Percentiles rank a stretch among this genome's conserved stretches.
These are phyloP conservation scores for Saccopteryx leptura DNA, from an alignment of 2,113 vertebrate species.

Conservation along the genomic window DNA sequence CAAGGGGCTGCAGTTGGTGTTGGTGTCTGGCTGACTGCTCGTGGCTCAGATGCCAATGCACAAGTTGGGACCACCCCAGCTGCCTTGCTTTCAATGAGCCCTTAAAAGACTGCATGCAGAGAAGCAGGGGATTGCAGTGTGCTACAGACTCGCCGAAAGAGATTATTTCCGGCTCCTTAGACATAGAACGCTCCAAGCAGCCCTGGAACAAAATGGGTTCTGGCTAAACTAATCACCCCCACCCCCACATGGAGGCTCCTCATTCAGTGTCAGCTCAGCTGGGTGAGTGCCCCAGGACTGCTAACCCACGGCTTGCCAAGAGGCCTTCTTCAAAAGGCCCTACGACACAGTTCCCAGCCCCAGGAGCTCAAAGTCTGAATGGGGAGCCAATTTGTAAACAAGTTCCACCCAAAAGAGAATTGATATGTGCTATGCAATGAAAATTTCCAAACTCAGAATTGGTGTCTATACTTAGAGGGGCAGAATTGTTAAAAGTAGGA, in stretches of 20 bases:
- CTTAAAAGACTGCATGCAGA: background rate
- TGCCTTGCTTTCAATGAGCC: background rate
- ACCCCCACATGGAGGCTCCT: background rate
- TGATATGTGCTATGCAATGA: background rate
- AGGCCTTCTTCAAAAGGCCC: background rate
- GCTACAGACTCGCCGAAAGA: slow-evolving; percentile 1
- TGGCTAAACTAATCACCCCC: background rate
- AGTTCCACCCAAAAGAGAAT: background rate
- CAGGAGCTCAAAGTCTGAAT: background rate
- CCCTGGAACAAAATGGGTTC: slow-evolving; percentile 34
- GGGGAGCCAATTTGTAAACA: background rate
- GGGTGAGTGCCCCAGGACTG: background rate
- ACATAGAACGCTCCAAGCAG: slow-evolving; percentile 28
- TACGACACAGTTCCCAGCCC: background rate
- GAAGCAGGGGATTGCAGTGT: background rate
- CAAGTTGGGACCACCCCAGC: background rate
- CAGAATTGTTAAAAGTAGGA: background rate
- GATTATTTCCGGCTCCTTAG: slow-evolving; percentile 62
- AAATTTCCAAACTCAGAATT: background rate
- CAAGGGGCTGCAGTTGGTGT: background rate
- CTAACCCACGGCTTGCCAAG: background rate
- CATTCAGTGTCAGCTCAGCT: background rate
- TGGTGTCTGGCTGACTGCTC: background rate
- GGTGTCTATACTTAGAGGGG: background rate
- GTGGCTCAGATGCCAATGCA: background rate